Percentiles rank a stretch among this genome's conserved stretches.
These are phyloP conservation scores for Catharus ustulatus DNA, from an alignment of 2,797 vertebrate species.

Conservation along the genomic window DNA sequence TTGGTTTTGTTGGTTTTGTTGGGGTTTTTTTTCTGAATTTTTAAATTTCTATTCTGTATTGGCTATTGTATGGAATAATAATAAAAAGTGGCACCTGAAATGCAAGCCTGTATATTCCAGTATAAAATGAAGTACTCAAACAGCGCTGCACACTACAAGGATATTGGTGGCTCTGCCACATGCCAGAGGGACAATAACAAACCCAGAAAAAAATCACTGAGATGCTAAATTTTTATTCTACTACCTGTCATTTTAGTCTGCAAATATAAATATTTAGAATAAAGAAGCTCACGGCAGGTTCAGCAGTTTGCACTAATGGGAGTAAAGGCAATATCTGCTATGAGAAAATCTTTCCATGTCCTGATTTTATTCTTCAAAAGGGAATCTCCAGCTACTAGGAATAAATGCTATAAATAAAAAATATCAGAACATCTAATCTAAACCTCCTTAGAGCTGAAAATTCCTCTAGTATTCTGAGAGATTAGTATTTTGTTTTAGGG, in stretches of 20 bases:
- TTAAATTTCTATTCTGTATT: background rate
- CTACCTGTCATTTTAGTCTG: conserved; percentile 24
- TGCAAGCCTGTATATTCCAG: background rate
- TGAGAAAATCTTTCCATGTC: conserved; percentile 30
- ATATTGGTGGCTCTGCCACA: background rate
- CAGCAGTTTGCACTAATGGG: conserved; percentile 14
- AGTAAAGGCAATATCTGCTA: background rate
- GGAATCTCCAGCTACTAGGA: conserved; percentile 28
- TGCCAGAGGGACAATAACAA: conserved; percentile 15
- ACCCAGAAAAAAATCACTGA: background rate
- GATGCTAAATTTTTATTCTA: conserved; percentile 36
- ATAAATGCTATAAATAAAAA: conserved; percentile 29
- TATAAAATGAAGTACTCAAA: conserved; percentile 10
- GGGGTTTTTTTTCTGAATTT: background rate
- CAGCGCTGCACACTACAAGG: background rate
- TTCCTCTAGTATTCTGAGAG: background rate
- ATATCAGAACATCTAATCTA: conserved; percentile 22
- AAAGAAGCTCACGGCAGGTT: background rate
- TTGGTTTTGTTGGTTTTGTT: background rate
- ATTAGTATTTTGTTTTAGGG: conserved; percentile 34
- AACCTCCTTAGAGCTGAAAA: conserved; percentile 21
- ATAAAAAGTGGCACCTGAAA: conserved; percentile 9
- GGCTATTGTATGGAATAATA: background rate
- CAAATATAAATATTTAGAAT: conserved; percentile 55
- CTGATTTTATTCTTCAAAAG: conserved; percentile 53